Evolutionary conservation across 2,113 vertebrate species (phyloP).

Genomic region (Argyrosomus japonicus): DNA sequence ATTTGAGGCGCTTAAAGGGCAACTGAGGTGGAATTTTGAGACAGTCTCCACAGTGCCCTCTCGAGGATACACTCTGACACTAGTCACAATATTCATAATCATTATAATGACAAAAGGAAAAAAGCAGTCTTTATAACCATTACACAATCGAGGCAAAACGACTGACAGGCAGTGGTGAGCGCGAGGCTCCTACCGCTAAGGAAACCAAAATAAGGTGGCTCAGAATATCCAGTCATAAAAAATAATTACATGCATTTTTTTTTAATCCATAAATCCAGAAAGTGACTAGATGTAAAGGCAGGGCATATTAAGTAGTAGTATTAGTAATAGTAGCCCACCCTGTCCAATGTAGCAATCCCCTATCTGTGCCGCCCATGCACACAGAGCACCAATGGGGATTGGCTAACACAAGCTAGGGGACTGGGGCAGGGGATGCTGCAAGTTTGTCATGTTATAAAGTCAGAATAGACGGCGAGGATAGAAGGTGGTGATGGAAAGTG

Average conservation of each 20-base stretch:
- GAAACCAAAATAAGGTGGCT: slow-evolving; percentile 77
- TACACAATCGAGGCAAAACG: slow-evolving; percentile 80
- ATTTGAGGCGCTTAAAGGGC: slow-evolving; percentile 79
- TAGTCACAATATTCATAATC: slow-evolving; percentile 74
- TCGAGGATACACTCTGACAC: slow-evolving; percentile 76
- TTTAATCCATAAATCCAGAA: slow-evolving; percentile 67
- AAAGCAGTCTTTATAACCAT: slow-evolving; percentile 71
- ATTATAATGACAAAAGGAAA: slow-evolving; percentile 59
- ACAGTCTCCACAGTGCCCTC: slow-evolving; percentile 78
- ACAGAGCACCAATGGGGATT: slow-evolving; percentile 83
- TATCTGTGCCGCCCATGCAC: slow-evolving; percentile 81
- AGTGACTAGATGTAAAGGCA: slow-evolving; percentile 77
- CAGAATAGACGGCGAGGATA: slow-evolving; percentile 39
- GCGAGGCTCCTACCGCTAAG: slow-evolving; percentile 74
- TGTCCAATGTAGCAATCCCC: slow-evolving; percentile 75
- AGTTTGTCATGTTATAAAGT: slow-evolving; percentile 37
- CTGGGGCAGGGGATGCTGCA: slow-evolving; percentile 66
- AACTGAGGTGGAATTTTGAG: slow-evolving; percentile 76
- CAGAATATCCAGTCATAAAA: slow-evolving; percentile 80
- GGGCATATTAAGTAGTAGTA: slow-evolving; percentile 58
- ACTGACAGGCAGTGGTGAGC: slow-evolving; percentile 77
- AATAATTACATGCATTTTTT: slow-evolving; percentile 80
- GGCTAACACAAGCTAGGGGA: slow-evolving; percentile 75
- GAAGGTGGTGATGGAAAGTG: slow-evolving; percentile 22
- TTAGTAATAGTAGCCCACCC: slow-evolving; percentile 62